Percentiles rank a stretch among this genome's conserved stretches.
Evolutionary conservation across 2,888 invertebrate species (phyloP).

Genomic region (Alloscopus bannaensis): DNA sequence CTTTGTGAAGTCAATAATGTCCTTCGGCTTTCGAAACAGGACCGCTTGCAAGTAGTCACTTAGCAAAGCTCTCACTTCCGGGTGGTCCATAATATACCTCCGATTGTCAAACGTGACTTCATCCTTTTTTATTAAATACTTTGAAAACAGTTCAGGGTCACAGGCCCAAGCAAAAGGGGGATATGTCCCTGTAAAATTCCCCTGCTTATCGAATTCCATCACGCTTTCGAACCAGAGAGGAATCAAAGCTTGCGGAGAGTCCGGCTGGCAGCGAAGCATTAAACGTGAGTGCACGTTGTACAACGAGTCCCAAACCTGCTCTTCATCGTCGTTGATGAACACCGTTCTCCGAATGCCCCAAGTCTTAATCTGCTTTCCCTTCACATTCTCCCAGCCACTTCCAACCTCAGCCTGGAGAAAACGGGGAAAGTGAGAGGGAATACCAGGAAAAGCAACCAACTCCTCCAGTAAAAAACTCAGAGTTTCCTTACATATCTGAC

Average conservation of each 20-base stretch:
- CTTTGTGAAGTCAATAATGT: conserved; percentile 64
- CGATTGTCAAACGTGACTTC: conserved; percentile 59
- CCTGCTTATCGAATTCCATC: conserved; percentile 59
- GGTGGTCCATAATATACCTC: conserved; percentile 69
- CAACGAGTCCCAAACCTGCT: conserved; percentile 68
- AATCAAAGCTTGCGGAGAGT: conserved; percentile 69
- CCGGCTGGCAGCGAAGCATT: conserved; percentile 69
- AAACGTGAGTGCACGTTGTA: conserved; percentile 66
- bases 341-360: conserved; percentile 68
- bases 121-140: conserved; percentile 66
- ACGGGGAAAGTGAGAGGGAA: conserved; percentile 5
- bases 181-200: conserved; percentile 45
- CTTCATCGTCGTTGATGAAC: conserved; percentile 45
- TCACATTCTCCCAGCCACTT: conserved; percentile 66
- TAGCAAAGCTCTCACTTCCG: conserved; percentile 66
- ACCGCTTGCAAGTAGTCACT: conserved; percentile 70
- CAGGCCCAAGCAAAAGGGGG: conserved; percentile 69
- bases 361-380: conserved; percentile 67
- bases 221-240: conserved; percentile 71
- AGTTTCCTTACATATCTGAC: conserved; percentile 62
- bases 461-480: background rate
- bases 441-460: background rate
- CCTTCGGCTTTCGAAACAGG: conserved; percentile 66
- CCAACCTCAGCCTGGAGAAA: conserved; percentile 64
- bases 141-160: conserved; percentile 70